Percentiles rank a stretch among this genome's conserved stretches.
phyloP scores from a whole-genome alignment of 2,797 vertebrate genomes.

The Cheirogaleus major region DNA sequence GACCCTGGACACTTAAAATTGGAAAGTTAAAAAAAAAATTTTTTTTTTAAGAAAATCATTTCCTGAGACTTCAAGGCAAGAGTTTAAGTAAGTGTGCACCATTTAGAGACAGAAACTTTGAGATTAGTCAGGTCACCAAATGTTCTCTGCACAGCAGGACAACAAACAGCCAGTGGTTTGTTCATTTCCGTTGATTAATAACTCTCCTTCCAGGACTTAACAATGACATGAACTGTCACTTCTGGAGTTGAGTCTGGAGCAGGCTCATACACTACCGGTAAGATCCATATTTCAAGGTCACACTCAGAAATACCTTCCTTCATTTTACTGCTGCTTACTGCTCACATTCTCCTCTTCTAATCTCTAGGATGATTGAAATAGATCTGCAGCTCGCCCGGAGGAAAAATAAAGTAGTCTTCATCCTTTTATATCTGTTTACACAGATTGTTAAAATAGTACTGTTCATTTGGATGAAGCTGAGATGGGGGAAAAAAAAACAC shows the following conservation, averaged over 20 bases:
- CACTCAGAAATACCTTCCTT: background rate
- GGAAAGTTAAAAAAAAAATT: background rate
- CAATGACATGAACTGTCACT: background rate
- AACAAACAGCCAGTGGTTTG: constrained; percentile 13
- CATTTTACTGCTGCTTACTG: background rate
- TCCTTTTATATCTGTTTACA: constrained; percentile 20
- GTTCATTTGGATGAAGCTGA: background rate
- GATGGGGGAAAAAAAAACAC: background rate
- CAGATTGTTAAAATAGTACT: constrained; percentile 14
- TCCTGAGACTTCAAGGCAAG: constrained; percentile 52
- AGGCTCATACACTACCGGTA: background rate
- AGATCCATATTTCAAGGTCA: background rate
- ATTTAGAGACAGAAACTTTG: constrained; percentile 35
- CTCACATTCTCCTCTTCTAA: background rate
- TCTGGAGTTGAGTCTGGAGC: background rate
- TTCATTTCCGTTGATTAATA: constrained; percentile 44
- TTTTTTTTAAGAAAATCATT: background rate
- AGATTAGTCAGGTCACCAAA: constrained; percentile 33
- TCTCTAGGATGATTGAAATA: background rate
- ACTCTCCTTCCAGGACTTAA: background rate
- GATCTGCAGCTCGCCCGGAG: background rate
- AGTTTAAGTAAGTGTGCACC: background rate
- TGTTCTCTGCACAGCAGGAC: constrained; percentile 37
- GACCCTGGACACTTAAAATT: constrained; percentile 5
- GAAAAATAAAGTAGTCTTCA: background rate